A percentile compares a stretch with the other conserved stretches of the same genome.
Evolutionary conservation across 2,888 invertebrate genomes (phyloP).

Genomic region (Oscheius sp.): DNA sequence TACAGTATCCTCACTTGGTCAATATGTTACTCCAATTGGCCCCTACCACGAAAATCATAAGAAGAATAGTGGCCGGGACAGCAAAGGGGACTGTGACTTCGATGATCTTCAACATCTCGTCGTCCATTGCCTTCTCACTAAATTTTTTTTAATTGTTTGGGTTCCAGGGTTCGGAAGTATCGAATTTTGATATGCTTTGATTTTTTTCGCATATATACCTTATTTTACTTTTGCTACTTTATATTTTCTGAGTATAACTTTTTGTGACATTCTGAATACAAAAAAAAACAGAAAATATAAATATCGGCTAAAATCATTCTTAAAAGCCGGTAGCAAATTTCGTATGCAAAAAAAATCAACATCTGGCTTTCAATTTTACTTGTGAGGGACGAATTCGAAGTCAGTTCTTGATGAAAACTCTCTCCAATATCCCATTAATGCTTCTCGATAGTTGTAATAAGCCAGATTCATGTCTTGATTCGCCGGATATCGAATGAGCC

Average conservation of each 20-base stretch:
- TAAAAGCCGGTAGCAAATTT: too few relatives aligned
- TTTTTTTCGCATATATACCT: too few relatives aligned
- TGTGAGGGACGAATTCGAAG: conserved; percentile 68
- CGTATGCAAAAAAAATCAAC: conserved; percentile 32
- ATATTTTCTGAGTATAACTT: too few relatives aligned
- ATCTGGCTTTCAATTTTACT: conserved; percentile 50
- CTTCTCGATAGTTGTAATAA: conserved; percentile 59
- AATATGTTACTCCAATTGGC: conserved; percentile 61
- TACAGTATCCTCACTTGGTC: conserved; percentile 51
- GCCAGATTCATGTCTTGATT: conserved; percentile 56
- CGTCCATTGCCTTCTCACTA: conserved; percentile 70
- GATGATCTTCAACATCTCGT: conserved; percentile 68
- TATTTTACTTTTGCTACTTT: too few relatives aligned
- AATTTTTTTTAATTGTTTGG: background rate
- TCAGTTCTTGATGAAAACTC: conserved; percentile 56
- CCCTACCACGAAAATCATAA: conserved; percentile 66
- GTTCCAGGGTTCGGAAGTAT: too few relatives aligned
- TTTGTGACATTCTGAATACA: too few relatives aligned
- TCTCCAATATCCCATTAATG: conserved; percentile 64
- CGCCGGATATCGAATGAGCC: conserved; percentile 64
- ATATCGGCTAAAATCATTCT: too few relatives aligned
- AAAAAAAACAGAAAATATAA: too few relatives aligned
- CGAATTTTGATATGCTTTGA: too few relatives aligned
- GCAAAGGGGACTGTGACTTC: conserved; percentile 68
- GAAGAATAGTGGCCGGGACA: conserved; percentile 63